A percentile compares a stretch with the other conserved stretches of the same genome.
Conservation (phyloP, 2,888 invertebrate genomes). For the Matsumyia berberina region DNA sequence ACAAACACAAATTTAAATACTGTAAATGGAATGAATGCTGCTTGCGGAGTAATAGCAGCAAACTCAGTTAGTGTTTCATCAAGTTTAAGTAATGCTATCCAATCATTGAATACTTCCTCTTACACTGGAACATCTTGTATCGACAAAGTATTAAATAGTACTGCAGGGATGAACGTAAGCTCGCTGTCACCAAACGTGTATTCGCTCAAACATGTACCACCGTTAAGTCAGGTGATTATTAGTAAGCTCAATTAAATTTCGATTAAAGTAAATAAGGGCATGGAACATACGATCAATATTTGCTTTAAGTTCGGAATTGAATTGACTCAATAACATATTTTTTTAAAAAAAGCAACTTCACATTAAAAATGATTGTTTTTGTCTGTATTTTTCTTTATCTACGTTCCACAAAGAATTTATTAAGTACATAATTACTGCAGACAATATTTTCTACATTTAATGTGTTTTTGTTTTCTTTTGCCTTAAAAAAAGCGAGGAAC, state of each 20-base stretch:
- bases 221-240: slow-evolving; percentile 82
- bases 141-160: slow-evolving; percentile 85
- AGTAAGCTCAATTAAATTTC: neutral
- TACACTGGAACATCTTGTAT: slow-evolving; percentile 83
- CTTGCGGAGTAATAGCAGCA: slow-evolving; percentile 82
- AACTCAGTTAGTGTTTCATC: slow-evolving; percentile 86
- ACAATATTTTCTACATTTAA: slow-evolving; percentile 11
- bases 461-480: slow-evolving; percentile 36
- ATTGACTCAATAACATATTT: too few species aligned
- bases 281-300: neutral
- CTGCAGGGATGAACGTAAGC: slow-evolving; percentile 83
- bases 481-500: slow-evolving; percentile 82
- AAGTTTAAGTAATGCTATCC: slow-evolving; percentile 89
- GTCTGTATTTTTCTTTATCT: too few species aligned
- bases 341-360: slow-evolving; percentile 10
- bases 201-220: slow-evolving; percentile 84
- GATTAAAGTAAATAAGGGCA: neutral
- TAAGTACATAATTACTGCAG: neutral
- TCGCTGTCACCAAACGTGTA: slow-evolving; percentile 84
- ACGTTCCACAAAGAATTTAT: too few species aligned
- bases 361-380: slow-evolving; percentile 9
- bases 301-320: neutral
- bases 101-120: slow-evolving; percentile 85
- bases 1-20: slow-evolving; percentile 50
- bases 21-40: slow-evolving; percentile 67